phyloP scores from a whole-genome alignment of 2,888 invertebrate genomes.

The Leucoma salicis region DNA sequence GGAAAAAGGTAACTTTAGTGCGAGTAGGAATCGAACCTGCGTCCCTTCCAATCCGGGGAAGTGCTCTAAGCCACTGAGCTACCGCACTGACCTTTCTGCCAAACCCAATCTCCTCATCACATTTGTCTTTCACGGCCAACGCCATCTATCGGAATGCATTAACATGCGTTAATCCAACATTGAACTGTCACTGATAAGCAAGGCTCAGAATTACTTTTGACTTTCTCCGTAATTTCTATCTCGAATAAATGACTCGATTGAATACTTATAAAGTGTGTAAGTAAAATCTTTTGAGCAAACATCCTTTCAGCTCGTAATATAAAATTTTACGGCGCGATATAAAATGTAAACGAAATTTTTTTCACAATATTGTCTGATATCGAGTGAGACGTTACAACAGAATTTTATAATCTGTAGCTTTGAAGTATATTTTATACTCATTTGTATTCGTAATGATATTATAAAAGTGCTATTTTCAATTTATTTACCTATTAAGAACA shows the following conservation, averaged over 20 bases:
- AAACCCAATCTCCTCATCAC: no score
- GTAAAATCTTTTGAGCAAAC: slow-evolving; percentile 7
- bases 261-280: slow-evolving; percentile 2
- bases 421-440: slow-evolving; percentile 2
- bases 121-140: no score
- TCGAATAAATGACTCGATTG: slow-evolving; percentile 3
- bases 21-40: no score
- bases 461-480: background rate
- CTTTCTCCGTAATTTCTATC: background rate
- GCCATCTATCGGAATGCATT: no score
- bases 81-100: no score
- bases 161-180: no score
- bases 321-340: slow-evolving; percentile 8
- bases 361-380: slow-evolving; percentile 7
- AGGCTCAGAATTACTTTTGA: no score
- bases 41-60: no score
- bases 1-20: no score
- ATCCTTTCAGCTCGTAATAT: slow-evolving; percentile 9
- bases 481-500: no score
- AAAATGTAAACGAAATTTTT: slow-evolving; percentile 7
- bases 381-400: slow-evolving; percentile 7
- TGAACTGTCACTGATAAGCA: no score
- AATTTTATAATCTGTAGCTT: slow-evolving; percentile 10
- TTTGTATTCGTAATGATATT: slow-evolving; percentile 1
- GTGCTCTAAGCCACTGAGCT: no score